These are phyloP conservation scores for Equus przewalskii DNA, from an alignment of 2,113 vertebrate species.

Conservation along the genomic window DNA sequence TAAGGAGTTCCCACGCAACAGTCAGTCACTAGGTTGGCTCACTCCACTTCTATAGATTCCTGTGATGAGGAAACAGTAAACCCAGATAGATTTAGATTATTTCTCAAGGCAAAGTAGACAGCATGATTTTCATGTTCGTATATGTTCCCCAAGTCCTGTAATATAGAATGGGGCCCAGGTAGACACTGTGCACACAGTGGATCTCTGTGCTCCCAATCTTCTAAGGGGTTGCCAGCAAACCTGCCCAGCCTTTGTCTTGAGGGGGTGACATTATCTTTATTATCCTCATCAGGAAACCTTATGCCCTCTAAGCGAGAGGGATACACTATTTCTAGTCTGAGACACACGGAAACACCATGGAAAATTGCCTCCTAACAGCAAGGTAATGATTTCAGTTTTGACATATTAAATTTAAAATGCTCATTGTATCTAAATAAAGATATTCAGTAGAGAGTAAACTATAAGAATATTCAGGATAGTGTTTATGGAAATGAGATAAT, in stretches of 20 bases:
- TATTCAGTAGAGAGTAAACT: neutral
- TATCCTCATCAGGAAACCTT: neutral
- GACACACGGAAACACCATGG: neutral
- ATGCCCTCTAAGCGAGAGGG: neutral
- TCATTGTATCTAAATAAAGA: neutral
- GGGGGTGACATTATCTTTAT: neutral
- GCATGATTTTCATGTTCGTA: neutral
- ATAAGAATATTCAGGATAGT: neutral
- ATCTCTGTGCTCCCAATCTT: neutral
- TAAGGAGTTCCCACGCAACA: neutral
- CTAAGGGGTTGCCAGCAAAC: neutral
- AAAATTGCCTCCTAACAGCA: neutral
- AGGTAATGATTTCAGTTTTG: neutral
- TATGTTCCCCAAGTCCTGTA: neutral
- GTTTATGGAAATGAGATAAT: neutral
- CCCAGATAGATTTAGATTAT: neutral
- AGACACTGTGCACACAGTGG: neutral
- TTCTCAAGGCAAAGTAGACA: neutral
- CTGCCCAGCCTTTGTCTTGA: neutral
- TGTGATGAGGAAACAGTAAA: neutral
- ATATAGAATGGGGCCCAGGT: neutral
- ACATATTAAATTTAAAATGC: neutral
- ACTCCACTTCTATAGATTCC: neutral
- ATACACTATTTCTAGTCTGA: neutral
- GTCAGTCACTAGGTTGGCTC: neutral